phyloP scores from a whole-genome alignment of 2,797 vertebrate genomes.

The Eptatretus atami region DNA sequence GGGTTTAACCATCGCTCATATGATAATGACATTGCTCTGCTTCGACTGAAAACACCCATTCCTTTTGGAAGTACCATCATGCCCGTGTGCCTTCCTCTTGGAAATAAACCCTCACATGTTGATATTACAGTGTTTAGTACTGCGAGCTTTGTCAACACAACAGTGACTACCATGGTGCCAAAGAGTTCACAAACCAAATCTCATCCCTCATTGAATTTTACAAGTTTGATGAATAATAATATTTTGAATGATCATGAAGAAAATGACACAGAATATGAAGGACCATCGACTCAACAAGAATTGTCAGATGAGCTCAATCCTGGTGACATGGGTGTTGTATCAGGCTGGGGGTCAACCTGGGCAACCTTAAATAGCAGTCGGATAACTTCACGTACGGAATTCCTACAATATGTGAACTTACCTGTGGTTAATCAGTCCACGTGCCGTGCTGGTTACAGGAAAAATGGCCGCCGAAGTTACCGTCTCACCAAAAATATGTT shows the following conservation, averaged over 20 bases:
- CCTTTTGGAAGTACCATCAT: conserved; percentile 20
- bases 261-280: too few relatives aligned
- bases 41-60: conserved; percentile 30
- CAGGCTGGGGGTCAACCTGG: conserved; percentile 51
- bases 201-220: too few relatives aligned
- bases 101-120: too few relatives aligned
- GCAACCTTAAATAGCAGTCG: conserved; percentile 20
- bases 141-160: too few relatives aligned
- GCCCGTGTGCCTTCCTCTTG: conserved; percentile 41
- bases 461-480: conserved; percentile 22
- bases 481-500: conserved; percentile 85
- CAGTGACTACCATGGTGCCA: too few relatives aligned
- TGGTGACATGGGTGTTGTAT: conserved; percentile 32
- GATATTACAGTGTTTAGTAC: too few relatives aligned
- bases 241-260: too few relatives aligned
- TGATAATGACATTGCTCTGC: conserved; percentile 60
- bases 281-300: too few relatives aligned
- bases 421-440: conserved; percentile 49
- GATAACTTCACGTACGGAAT: conserved; percentile 22
- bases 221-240: too few relatives aligned
- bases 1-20: conserved; percentile 57
- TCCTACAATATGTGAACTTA: conserved; percentile 56
- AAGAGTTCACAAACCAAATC: too few relatives aligned
- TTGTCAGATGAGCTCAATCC: neutral
- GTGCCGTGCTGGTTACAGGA: conserved; percentile 49